Conservation (phyloP, 37 sponge, comb jelly and placozoan species). For the Crambe crambe region DNA sequence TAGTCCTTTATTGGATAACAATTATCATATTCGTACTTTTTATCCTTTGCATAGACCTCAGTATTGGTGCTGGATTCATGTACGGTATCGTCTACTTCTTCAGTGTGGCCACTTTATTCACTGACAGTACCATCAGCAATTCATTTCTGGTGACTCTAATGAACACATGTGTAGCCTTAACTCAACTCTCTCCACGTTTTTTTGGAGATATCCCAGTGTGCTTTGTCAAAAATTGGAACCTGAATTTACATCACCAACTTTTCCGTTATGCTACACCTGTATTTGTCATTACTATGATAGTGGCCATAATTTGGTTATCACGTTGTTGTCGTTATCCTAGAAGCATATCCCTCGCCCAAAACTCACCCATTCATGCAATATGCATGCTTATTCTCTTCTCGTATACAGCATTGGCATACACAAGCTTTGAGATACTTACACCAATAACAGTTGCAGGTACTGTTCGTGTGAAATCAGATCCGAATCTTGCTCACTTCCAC, state of each 20-base stretch:
- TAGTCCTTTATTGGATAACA: slow-evolving; percentile 11
- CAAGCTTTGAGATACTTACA: slow-evolving; percentile 11
- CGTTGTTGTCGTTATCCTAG: not conserved
- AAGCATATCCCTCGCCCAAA: slow-evolving; percentile 6
- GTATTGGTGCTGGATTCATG: slow-evolving; percentile 39
- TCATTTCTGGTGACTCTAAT: not conserved
- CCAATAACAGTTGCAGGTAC: not conserved
- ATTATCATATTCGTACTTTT: not conserved
- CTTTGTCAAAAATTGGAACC: not conserved
- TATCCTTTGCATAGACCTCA: slow-evolving; percentile 15
- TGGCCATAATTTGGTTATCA: not conserved
- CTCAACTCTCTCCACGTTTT: slow-evolving; percentile 31
- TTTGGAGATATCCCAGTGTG: slow-evolving; percentile 17
- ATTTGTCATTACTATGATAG: not conserved
- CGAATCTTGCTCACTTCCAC: not conserved
- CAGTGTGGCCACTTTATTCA: slow-evolving; percentile 37
- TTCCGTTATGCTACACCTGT: slow-evolving; percentile 6
- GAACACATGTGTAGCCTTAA: slow-evolving; percentile 1
- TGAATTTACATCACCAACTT: not conserved
- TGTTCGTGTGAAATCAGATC: not conserved
- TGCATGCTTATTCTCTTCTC: slow-evolving; percentile 25
- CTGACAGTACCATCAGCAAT: not conserved
- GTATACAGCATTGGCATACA: slow-evolving; percentile 7
- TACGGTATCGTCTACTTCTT: slow-evolving; percentile 56
- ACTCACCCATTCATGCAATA: slow-evolving; percentile 28